A percentile compares a stretch with the other conserved stretches of the same genome.
Conservation (phyloP, 2,888 invertebrate species). For the Leucoma salicis region DNA sequence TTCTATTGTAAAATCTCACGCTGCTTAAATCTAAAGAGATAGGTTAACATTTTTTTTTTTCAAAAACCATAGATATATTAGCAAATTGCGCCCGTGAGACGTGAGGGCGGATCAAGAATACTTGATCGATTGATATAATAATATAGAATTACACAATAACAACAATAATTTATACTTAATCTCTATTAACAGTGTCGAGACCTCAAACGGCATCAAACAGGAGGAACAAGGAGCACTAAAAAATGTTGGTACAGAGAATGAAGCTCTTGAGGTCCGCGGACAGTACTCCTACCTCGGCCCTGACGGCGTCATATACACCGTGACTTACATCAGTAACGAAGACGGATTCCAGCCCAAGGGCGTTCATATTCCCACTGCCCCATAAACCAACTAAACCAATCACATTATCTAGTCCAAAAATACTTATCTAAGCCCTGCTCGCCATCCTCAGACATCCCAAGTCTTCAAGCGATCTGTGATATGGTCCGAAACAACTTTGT, state of each 20-base stretch:
- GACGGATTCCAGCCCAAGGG: slow-evolving; percentile 77
- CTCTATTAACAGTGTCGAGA: slow-evolving; percentile 41
- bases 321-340: slow-evolving; percentile 77
- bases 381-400: slow-evolving; percentile 25
- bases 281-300: slow-evolving; percentile 59
- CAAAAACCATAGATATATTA: too few relatives aligned
- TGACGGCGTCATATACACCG: slow-evolving; percentile 70
- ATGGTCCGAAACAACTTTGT: slow-evolving; percentile 56
- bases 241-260: slow-evolving; percentile 55
- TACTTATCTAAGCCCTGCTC: slow-evolving; percentile 43
- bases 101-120: too few relatives aligned
- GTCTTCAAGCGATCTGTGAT: slow-evolving; percentile 72
- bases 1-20: too few relatives aligned
- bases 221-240: slow-evolving; percentile 41
- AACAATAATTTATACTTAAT: not conserved
- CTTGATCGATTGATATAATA: too few relatives aligned
- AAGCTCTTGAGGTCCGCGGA: slow-evolving; percentile 52
- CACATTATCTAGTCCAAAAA: slow-evolving; percentile 60
- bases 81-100: too few relatives aligned
- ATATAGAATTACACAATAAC: too few relatives aligned
- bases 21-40: too few relatives aligned
- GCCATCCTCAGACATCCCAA: slow-evolving; percentile 40
- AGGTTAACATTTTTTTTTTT: too few relatives aligned
- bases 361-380: slow-evolving; percentile 51
- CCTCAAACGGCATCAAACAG: slow-evolving; percentile 53